phyloP scores from a whole-genome alignment of 2,888 invertebrate species.

The Acleris cristana region DNA sequence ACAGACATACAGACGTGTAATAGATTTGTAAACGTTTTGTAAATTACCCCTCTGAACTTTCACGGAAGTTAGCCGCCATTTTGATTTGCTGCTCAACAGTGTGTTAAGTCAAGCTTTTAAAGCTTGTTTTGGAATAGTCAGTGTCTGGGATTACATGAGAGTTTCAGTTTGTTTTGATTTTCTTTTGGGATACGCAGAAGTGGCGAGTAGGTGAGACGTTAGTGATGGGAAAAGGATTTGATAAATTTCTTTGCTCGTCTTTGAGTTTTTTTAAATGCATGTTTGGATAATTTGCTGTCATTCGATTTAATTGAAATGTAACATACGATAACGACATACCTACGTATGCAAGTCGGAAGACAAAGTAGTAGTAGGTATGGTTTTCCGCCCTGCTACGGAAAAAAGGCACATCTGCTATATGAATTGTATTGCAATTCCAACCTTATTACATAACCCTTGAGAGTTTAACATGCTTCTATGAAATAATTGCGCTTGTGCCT shows the following conservation, averaged over 20 bases:
- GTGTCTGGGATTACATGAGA: conserved; percentile 29
- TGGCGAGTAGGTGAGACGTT: conserved; percentile 5
- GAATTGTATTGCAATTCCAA: no score
- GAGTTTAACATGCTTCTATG: no score
- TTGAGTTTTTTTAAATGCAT: no score
- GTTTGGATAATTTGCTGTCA: no score
- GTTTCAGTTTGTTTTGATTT: conserved; percentile 42
- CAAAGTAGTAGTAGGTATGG: no score
- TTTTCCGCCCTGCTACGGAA: no score
- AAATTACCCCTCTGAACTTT: conserved; percentile 27
- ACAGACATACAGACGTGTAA: not conserved
- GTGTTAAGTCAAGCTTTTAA: conserved; percentile 6
- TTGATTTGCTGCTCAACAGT: not conserved
- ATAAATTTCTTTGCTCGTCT: not conserved
- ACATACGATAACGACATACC: no score
- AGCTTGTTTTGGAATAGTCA: conserved; percentile 22
- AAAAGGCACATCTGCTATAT: no score
- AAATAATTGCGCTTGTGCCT: no score
- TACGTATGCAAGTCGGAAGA: no score
- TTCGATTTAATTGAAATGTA: no score
- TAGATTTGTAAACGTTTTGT: conserved; percentile 17
- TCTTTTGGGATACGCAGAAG: conserved; percentile 38
- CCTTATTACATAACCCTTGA: no score
- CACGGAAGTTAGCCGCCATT: conserved; percentile 22
- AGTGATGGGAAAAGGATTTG: conserved; percentile 21